A percentile compares a stretch with the other conserved stretches of the same genome.
phyloP scores from a whole-genome alignment of 2,888 invertebrate species.

The Chaitophorus viminalis region DNA sequence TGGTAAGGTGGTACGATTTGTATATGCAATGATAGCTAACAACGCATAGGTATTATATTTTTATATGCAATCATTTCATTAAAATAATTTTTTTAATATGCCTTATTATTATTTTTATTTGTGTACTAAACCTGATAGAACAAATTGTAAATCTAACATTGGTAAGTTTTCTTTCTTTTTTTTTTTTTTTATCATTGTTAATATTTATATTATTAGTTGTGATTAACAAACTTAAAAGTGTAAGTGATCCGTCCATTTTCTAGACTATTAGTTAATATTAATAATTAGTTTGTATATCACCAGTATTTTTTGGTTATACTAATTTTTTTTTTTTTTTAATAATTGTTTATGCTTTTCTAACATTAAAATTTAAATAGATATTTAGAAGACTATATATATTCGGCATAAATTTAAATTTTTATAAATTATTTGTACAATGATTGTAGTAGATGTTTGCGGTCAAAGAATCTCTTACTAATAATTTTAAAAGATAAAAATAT shows the following conservation, averaged over 20 bases:
- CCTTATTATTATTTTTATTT: neutral
- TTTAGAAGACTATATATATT: neutral
- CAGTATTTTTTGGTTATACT: neutral
- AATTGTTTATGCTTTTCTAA: neutral
- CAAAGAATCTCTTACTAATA: too few species aligned
- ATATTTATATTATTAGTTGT: neutral
- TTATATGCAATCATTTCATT: neutral
- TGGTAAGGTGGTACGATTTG: too few species aligned
- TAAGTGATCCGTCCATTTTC: slow-evolving; percentile 49
- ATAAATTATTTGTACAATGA: neutral
- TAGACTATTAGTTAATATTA: neutral
- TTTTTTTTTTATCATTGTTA: neutral
- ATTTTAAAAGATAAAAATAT: neutral
- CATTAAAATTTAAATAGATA: neutral
- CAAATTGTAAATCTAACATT: neutral
- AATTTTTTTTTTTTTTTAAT: neutral
- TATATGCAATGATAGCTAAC: too few species aligned
- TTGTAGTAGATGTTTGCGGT: too few species aligned
- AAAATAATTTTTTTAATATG: neutral
- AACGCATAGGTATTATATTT: too few species aligned
- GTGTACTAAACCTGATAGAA: neutral
- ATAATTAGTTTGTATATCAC: neutral
- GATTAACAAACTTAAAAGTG: slow-evolving; percentile 36
- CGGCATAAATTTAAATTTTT: neutral
- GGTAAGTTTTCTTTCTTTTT: neutral